These are phyloP conservation scores for Fratercula arctica DNA, from an alignment of 2,797 vertebrate species.

Conservation along the genomic window DNA sequence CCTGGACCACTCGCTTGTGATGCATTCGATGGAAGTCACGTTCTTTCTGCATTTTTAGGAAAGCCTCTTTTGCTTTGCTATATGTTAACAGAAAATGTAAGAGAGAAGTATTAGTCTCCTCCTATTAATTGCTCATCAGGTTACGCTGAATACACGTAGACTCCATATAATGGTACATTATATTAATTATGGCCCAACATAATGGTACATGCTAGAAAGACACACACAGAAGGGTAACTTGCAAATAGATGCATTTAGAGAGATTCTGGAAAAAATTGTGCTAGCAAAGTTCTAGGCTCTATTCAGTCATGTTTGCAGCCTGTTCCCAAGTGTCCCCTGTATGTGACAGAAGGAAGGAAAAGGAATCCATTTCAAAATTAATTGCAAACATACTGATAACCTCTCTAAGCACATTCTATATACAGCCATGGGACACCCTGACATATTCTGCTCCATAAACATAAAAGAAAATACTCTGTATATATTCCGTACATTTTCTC, in stretches of 20 bases:
- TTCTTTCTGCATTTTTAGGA: slow-evolving; percentile 81
- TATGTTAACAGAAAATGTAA: neutral
- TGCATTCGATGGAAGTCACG: slow-evolving; percentile 86
- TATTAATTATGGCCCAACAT: neutral
- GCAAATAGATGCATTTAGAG: neutral
- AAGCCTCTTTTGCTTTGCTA: slow-evolving; percentile 78
- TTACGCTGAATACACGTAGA: neutral
- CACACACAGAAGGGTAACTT: neutral
- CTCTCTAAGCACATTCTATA: neutral
- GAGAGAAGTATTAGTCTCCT: neutral
- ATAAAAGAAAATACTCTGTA: neutral
- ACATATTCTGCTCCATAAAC: neutral
- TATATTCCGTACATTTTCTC: neutral
- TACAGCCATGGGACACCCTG: neutral
- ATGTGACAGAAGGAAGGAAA: neutral
- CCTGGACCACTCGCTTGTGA: slow-evolving; percentile 83
- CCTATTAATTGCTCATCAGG: neutral
- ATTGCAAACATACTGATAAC: neutral
- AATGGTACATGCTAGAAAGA: neutral
- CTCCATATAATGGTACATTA: no score
- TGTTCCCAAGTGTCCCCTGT: neutral
- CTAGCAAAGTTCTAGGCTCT: neutral
- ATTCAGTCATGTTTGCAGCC: neutral
- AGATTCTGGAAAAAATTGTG: neutral
- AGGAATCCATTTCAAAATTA: neutral